Evolutionary conservation across 2,888 invertebrate species (phyloP).

Genomic region (Ceramica pisi): DNA sequence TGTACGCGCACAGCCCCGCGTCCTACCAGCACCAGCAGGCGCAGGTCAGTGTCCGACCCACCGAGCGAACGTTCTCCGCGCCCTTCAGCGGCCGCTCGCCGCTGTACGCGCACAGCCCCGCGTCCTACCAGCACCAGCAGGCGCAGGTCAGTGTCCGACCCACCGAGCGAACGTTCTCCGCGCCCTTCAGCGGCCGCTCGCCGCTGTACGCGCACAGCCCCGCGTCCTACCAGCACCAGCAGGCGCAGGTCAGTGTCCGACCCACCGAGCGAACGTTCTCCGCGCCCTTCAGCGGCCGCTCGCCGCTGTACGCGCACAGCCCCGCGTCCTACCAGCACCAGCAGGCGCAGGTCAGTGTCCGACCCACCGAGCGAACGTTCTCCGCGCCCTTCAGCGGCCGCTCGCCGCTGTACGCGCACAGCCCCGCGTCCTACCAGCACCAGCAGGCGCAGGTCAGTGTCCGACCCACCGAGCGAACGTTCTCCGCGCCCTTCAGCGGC

Average conservation of each 20-base stretch:
- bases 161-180: too few species aligned
- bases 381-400: constrained; percentile 77
- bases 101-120: constrained; percentile 80
- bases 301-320: constrained; percentile 80
- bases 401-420: constrained; percentile 80
- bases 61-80: too few species aligned
- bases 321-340: constrained; percentile 77
- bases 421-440: constrained; percentile 77
- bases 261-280: too few species aligned
- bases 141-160: constrained; percentile 54
- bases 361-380: too few species aligned
- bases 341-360: constrained; percentile 61
- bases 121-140: constrained; percentile 76
- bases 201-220: constrained; percentile 81
- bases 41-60: constrained; percentile 34
- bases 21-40: constrained; percentile 75
- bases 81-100: constrained; percentile 74
- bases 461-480: too few species aligned
- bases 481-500: constrained; percentile 47
- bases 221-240: constrained; percentile 75
- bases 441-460: constrained; percentile 63
- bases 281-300: constrained; percentile 68
- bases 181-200: constrained; percentile 78
- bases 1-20: constrained; percentile 79
- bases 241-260: constrained; percentile 58